These are phyloP conservation scores for Numenius arquata DNA, from an alignment of 2,113 vertebrate genomes.

Conservation along the genomic window DNA sequence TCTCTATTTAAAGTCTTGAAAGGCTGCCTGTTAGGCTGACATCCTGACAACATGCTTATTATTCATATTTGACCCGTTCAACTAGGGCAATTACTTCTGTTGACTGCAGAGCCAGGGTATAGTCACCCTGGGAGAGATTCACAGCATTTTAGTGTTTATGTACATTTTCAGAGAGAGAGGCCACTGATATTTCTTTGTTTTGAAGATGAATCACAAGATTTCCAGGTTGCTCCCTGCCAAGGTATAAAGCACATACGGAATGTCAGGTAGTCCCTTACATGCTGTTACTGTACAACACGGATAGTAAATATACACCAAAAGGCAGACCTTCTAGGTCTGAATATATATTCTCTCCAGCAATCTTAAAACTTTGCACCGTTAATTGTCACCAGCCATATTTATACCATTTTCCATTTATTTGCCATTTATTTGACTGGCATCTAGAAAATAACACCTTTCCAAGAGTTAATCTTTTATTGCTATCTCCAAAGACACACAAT, in stretches of 20 bases:
- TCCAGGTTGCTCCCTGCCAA: not conserved
- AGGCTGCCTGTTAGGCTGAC: not conserved
- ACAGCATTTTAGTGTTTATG: not conserved
- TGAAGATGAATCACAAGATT: not conserved
- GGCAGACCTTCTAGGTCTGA: not conserved
- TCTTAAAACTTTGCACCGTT: not conserved
- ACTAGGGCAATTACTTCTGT: not conserved
- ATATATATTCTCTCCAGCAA: not conserved
- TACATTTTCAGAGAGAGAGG: not conserved
- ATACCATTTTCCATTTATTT: not conserved
- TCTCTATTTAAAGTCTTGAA: constrained; percentile 25
- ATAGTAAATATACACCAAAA: not conserved
- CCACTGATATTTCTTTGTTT: not conserved
- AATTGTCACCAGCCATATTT: not conserved
- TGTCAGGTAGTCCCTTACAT: not conserved
- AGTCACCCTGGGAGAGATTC: not conserved
- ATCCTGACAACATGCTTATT: not conserved
- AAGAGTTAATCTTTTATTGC: not conserved
- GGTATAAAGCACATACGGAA: not conserved
- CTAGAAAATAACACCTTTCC: not conserved
- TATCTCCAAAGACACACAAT: not conserved
- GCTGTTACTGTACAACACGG: not conserved
- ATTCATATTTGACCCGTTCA: not conserved
- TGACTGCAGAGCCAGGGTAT: not conserved
- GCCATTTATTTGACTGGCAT: not conserved